Conservation (phyloP, 2,797 vertebrate species). For the Scolopax bukidnonensis region DNA sequence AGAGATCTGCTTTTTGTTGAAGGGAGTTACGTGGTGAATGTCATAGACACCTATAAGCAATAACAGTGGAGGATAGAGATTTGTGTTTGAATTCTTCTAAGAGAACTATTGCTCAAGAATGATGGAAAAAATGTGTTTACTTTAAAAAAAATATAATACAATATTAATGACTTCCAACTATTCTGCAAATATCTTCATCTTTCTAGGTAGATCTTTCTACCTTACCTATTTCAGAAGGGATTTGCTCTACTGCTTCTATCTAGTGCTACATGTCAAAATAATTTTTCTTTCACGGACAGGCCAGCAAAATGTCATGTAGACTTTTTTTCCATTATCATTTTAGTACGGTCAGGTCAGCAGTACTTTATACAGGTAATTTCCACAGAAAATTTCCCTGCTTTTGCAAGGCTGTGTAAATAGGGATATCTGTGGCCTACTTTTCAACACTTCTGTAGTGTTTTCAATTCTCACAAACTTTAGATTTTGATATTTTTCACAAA, state of each 20-base stretch:
- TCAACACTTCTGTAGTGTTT: background rate
- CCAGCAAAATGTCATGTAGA: constrained; percentile 42
- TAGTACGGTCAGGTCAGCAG: background rate
- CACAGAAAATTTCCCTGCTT: background rate
- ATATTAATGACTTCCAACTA: constrained; percentile 32
- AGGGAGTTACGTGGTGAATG: background rate
- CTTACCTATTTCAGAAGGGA: constrained; percentile 32
- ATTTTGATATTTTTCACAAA: background rate
- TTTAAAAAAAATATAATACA: background rate
- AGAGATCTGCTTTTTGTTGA: background rate
- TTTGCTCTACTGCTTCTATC: constrained; percentile 43
- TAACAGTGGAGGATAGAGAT: background rate
- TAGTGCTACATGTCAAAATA: constrained; percentile 45
- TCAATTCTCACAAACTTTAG: background rate
- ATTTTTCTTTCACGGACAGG: constrained; percentile 26
- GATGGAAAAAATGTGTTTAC: constrained; percentile 24
- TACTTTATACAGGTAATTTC: background rate
- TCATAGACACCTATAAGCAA: background rate
- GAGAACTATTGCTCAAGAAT: background rate
- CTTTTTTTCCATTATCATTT: constrained; percentile 22
- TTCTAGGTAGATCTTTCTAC: constrained; percentile 22
- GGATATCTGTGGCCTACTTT: constrained; percentile 2
- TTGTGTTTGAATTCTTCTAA: constrained; percentile 12
- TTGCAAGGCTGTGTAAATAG: constrained; percentile 13
- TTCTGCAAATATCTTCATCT: constrained; percentile 36